Conservation (phyloP, 2,888 invertebrate genomes). For the Adela reaumurella region DNA sequence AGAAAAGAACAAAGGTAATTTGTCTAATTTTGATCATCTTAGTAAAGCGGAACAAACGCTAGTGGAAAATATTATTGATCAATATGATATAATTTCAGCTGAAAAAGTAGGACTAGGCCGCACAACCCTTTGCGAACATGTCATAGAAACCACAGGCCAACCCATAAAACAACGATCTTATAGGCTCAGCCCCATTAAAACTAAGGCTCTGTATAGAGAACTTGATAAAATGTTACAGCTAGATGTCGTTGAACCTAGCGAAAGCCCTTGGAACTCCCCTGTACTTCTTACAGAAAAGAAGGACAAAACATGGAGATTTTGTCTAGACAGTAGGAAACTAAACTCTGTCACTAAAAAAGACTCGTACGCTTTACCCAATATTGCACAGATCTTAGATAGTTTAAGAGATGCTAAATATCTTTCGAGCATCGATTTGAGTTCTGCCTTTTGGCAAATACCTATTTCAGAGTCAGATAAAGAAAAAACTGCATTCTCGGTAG, state of each 20-base stretch:
- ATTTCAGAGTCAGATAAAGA: constrained; percentile 1
- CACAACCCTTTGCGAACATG: neutral
- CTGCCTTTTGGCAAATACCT: constrained; percentile 7
- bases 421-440: neutral
- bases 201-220: neutral
- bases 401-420: neutral
- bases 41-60: neutral
- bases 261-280: neutral
- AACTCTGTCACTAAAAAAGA: constrained; percentile 11
- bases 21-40: neutral
- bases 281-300: neutral
- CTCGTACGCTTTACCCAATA: constrained; percentile 12
- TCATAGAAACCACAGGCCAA: neutral
- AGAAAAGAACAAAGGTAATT: no score
- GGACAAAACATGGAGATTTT: constrained; percentile 9
- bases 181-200: neutral
- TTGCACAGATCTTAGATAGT: neutral
- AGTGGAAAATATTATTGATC: neutral
- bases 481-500: constrained; percentile 7
- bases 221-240: constrained; percentile 1
- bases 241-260: neutral
- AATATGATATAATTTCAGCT: neutral
- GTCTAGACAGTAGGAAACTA: constrained; percentile 14
- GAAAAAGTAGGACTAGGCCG: neutral
- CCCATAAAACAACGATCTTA: neutral